Base-by-base conservation (phyloP, 1,140 invertebrate species). In the Drosophila nigrodunni region DNA sequence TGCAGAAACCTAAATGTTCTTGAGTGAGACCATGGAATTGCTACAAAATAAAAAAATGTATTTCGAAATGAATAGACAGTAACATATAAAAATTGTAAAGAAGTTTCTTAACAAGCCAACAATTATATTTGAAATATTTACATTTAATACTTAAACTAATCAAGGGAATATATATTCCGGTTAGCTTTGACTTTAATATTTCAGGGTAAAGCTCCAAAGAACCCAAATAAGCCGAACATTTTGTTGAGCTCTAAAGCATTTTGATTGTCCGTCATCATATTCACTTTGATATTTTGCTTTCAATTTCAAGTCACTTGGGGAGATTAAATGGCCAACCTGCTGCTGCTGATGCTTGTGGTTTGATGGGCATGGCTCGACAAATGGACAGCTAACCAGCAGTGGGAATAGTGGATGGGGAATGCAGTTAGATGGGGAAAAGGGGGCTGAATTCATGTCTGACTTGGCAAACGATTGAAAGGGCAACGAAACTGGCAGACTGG, bases 271-370 rank as follows among this genome's bases (percentile, higher is more conserved):
- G 72, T 74, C 83, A 88, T 78, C 80, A 88, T 88, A 89, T 89
- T 88, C 85, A 89, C 86, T 89, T 89, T 88, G 85, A 88, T 88
- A 89, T 88, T 85, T 88, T 78, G 77, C 71, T 81, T 88, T 80
- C 78, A 66, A 82, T 82, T 87, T 82, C 72, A 87, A 87, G 79
- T 88, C 74, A 89, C 85, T 88, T 85, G 74, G 85, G 70, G 64
- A 80, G 85, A 89, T 88, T 88, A 89, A 89, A 89, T 89, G 85
- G 75, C 68, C 68, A 78, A 68, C 67, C 54, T 71, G 68, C 57
- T 61, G 50, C 61, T 37, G 25, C 49, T 47, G 59, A 47, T 50
- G 62, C 58, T 67, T 73, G 69, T 21, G 64, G 70, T 67, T 30
- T 76, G 21, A 41, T 13, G 50, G 58, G 54, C 37, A 43, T 60